These are phyloP conservation scores for Urocitellus parryii DNA, from an alignment of 2,113 vertebrate genomes.

Conservation along the genomic window DNA sequence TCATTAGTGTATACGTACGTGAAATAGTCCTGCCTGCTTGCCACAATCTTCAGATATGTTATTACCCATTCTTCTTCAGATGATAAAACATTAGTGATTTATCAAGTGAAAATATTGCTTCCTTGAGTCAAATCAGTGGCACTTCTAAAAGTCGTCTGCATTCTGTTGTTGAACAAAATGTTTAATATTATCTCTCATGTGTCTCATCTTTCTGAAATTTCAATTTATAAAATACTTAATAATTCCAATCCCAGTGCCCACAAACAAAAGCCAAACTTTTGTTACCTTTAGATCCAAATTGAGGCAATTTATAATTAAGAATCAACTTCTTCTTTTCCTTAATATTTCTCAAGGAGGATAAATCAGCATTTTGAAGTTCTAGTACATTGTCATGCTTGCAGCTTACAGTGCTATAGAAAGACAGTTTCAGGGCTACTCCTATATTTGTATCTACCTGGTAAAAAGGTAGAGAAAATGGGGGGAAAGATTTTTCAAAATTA, in stretches of 20 bases:
- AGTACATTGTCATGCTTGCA: not conserved
- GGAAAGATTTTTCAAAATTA: too few species aligned
- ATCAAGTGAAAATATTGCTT: not conserved
- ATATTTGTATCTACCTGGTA: not conserved
- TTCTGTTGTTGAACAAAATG: not conserved
- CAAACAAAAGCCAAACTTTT: not conserved
- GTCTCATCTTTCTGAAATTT: constrained; percentile 4
- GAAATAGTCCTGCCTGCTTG: not conserved
- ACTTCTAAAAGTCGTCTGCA: not conserved
- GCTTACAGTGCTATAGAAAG: not conserved
- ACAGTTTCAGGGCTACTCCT: not conserved
- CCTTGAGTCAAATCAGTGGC: not conserved
- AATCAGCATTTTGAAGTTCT: not conserved
- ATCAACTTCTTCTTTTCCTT: not conserved
- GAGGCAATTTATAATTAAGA: constrained; percentile 23
- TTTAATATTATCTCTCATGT: not conserved
- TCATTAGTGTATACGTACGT: not conserved
- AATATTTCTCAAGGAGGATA: not conserved
- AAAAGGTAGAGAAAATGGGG: not conserved
- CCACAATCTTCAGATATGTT: not conserved
- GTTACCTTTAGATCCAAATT: not conserved
- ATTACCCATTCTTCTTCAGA: not conserved
- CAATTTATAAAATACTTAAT: constrained; percentile 11
- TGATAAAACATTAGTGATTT: not conserved
- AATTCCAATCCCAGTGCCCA: not conserved